Base-by-base conservation (phyloP, 2,797 vertebrate species). In the Bovichtus variegatus region DNA sequence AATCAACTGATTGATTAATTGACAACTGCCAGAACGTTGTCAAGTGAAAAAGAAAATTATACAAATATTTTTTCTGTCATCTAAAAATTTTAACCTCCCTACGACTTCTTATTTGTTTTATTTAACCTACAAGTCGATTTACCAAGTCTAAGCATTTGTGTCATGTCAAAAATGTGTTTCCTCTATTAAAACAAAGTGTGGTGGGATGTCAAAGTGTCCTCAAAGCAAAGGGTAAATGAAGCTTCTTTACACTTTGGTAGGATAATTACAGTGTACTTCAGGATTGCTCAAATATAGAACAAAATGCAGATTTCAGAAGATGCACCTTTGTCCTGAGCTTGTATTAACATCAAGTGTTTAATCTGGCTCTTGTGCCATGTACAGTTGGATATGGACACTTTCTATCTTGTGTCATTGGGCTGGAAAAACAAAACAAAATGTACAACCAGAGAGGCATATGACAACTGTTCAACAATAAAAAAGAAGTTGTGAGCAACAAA, bases 381-480 rank as follows among this genome's bases (percentile, higher is more conserved):
- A 46, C 31, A 78, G 51, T 68, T 65, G 29, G 27, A 70, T 62
- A 6, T 21, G 44, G 31, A 61, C 21, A 55, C 4, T 62, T 60
- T 71, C 29, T 66, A 25, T 57, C 36, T 59, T 53, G 47, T 61
- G 21, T 67, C 19, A 55, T 6, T 9, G 34, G 40, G 18, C 31
- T 55, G 54, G 36, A 61, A 74, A 77, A 82, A 69, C 40, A 44
- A 78, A 82, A 69, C 40, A 44, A 78, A 82, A 78, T 51, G 38
- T 46, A 63, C 67, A 74, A 57, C 29, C 2, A 40, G 31, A 80
- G 61, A 75, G 19, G 31, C 64, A 27, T 36, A 67, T 66, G 71
- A 80, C 38, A 76, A 76, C 82, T 83, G 61, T 71, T 71, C 55
- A 55, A 40, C 62, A 73, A 76, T 73, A 70, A 85, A 78, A 70